phyloP scores from a whole-genome alignment of 2,113 vertebrate species.

The Macquaria australasica region DNA sequence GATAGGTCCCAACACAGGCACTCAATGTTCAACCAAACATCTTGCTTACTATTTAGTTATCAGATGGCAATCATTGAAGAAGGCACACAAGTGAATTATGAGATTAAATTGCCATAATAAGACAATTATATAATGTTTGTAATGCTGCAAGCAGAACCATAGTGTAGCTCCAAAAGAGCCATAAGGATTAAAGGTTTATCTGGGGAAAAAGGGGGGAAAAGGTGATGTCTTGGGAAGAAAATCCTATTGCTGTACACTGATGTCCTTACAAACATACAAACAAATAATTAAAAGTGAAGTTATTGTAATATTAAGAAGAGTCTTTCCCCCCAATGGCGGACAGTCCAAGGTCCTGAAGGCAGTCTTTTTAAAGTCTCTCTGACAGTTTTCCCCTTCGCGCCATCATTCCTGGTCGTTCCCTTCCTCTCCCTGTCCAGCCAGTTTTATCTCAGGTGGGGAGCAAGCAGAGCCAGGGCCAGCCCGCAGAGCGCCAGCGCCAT shows the following conservation, averaged over 20 bases:
- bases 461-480: slow-evolving; percentile 76
- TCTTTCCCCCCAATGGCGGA: slow-evolving; percentile 69
- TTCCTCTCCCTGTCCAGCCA: slow-evolving; percentile 49
- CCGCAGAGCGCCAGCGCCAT: slow-evolving; percentile 72
- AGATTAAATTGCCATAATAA: slow-evolving; percentile 55
- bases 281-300: slow-evolving; percentile 84
- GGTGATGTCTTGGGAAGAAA: slow-evolving; percentile 64
- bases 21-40: slow-evolving; percentile 42
- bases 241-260: slow-evolving; percentile 75
- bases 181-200: slow-evolving; percentile 40
- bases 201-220: slow-evolving; percentile 14
- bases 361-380: slow-evolving; percentile 81
- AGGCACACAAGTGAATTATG: slow-evolving; percentile 56
- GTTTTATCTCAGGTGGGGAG: slow-evolving; percentile 82
- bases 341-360: slow-evolving; percentile 83
- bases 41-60: slow-evolving; percentile 12
- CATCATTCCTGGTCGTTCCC: slow-evolving; percentile 58
- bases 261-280: slow-evolving; percentile 80
- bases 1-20: slow-evolving; percentile 54
- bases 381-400: slow-evolving; percentile 77
- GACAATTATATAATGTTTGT: slow-evolving; percentile 63
- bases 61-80: slow-evolving; percentile 45
- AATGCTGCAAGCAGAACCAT: slow-evolving; percentile 58
- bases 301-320: slow-evolving; percentile 84
- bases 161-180: slow-evolving; percentile 55